Base-by-base conservation (phyloP, 2,888 invertebrate genomes). In the Nomada flava region DNA sequence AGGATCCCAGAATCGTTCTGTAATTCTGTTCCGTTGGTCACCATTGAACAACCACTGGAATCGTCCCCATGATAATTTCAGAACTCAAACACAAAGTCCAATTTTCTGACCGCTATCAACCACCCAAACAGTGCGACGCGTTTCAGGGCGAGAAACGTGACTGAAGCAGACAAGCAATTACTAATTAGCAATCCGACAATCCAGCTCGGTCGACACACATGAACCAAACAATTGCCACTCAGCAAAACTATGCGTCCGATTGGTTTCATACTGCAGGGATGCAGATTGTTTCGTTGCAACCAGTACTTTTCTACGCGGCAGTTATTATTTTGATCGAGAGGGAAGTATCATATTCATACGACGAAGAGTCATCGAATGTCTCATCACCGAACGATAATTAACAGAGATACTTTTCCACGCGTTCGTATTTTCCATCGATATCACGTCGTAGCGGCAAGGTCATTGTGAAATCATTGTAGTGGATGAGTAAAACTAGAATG, bases 121-220 rank as follows among this genome's bases (percentile, higher is more conserved):
- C 18, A 2, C 10, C 18, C 47, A 47, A 69, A 71, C 26, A 15
- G 36, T 47, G 9, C 10, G 53, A 73, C 60, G 29, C 77, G 60
- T 42, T 55, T 60, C 60, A 29, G 36, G 15, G 60, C 29, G 53
- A 26, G 74, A 74, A 67, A 77, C 67, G 77, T 77, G 74, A 74
- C 67, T 62, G 53, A 67, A 77, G 47, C 65, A 47, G 74, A 62
- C 77, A 67, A 74, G 74, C 74, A 74, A 77, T 77, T 67, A 74
- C 77, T 77, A 74, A 77, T 77, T 67, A 74, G 62, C 60, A 65
- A 67, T 67, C 74, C 53, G 52, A 10, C n/a, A 60, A 62, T n/a
- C 53, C 52, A 65, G 36, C 26, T 29, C 36, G 47, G 52, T 74
- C 53, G 53, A 20, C 67, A 50, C 36, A 53, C 47, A 36, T 67